Evolutionary conservation across 2,888 invertebrate genomes (phyloP).

Genomic region (Aporophyla lueneburgensis): DNA sequence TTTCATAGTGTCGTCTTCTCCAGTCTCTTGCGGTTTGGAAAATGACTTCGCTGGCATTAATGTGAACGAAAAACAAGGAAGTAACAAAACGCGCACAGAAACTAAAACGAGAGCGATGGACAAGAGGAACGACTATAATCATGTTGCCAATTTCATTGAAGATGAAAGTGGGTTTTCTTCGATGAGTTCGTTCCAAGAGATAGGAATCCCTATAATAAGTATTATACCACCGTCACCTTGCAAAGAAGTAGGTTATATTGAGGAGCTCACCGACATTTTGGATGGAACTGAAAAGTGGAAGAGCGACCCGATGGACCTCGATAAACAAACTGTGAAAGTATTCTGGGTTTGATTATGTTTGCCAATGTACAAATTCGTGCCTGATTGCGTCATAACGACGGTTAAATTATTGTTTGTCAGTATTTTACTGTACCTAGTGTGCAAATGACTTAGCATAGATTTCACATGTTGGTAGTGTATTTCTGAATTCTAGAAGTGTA

Average conservation of each 20-base stretch:
- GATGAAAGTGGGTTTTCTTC: slow-evolving; percentile 97
- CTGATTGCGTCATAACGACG: slow-evolving; percentile 58
- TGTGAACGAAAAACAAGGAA: slow-evolving; percentile 72
- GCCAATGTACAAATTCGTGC: slow-evolving; percentile 75
- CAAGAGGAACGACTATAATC: slow-evolving; percentile 80
- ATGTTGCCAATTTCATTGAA: slow-evolving; percentile 89
- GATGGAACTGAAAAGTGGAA: slow-evolving; percentile 83
- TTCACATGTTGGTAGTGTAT: slow-evolving; percentile 56
- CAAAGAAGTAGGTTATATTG: slow-evolving; percentile 83
- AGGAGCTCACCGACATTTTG: slow-evolving; percentile 77
- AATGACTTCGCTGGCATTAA: slow-evolving; percentile 75
- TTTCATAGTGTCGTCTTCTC: slow-evolving; percentile 74
- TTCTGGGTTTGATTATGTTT: slow-evolving; percentile 84
- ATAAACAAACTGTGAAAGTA: slow-evolving; percentile 86
- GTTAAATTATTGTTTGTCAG: slow-evolving; percentile 66
- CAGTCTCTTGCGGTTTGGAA: slow-evolving; percentile 75
- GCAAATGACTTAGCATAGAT: slow-evolving; percentile 49
- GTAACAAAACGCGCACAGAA: slow-evolving; percentile 60
- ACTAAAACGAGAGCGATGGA: slow-evolving; percentile 65
- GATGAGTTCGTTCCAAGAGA: slow-evolving; percentile 96
- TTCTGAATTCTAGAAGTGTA: slow-evolving; percentile 61
- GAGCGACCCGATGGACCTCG: slow-evolving; percentile 78
- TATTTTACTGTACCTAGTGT: slow-evolving; percentile 56
- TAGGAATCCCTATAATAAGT: slow-evolving; percentile 92
- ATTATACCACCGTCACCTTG: slow-evolving; percentile 88